These are phyloP conservation scores for Pyrrhia umbra DNA, from an alignment of 2,888 invertebrate genomes.

Conservation along the genomic window DNA sequence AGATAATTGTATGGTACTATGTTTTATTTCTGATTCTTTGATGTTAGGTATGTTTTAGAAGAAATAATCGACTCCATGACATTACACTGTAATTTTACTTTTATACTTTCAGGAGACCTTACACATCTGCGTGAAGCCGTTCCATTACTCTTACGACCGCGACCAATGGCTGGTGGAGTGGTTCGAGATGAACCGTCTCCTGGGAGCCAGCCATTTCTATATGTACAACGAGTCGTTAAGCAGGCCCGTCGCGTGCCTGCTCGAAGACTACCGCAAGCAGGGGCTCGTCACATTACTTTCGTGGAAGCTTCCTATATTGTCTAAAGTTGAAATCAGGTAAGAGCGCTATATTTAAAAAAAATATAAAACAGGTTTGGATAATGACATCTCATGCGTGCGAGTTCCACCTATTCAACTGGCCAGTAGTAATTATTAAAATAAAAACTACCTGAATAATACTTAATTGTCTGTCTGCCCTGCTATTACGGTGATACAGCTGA, in stretches of 20 bases:
- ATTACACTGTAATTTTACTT: too few relatives aligned
- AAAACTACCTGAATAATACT: too few relatives aligned
- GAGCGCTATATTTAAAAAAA: constrained; percentile 9
- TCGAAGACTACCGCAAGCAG: constrained; percentile 92
- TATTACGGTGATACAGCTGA: too few relatives aligned
- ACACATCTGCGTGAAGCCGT: constrained; percentile 97
- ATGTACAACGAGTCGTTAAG: constrained; percentile 98
- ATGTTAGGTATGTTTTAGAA: too few relatives aligned
- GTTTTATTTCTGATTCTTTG: too few relatives aligned
- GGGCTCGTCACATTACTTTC: constrained; percentile 93
- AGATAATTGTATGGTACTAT: too few relatives aligned
- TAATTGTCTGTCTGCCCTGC: too few relatives aligned
- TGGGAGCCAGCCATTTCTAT: constrained; percentile 96
- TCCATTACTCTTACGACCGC: constrained; percentile 96
- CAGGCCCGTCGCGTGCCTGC: constrained; percentile 93
- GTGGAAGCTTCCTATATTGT: constrained; percentile 96
- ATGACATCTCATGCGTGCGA: too few relatives aligned
- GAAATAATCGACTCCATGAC: too few relatives aligned
- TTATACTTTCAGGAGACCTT: constrained; percentile 87
- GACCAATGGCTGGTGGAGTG: constrained; percentile 96
- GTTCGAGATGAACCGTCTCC: constrained; percentile 95
- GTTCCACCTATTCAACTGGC: too few relatives aligned
- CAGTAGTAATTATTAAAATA: too few relatives aligned
- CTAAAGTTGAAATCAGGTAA: constrained; percentile 95
- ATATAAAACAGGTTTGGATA: too few relatives aligned